A percentile compares a stretch with the other conserved stretches of the same genome.
These are phyloP conservation scores for Didymodactylos carnosus DNA, from an alignment of 2,888 invertebrate genomes.

Conservation along the genomic window DNA sequence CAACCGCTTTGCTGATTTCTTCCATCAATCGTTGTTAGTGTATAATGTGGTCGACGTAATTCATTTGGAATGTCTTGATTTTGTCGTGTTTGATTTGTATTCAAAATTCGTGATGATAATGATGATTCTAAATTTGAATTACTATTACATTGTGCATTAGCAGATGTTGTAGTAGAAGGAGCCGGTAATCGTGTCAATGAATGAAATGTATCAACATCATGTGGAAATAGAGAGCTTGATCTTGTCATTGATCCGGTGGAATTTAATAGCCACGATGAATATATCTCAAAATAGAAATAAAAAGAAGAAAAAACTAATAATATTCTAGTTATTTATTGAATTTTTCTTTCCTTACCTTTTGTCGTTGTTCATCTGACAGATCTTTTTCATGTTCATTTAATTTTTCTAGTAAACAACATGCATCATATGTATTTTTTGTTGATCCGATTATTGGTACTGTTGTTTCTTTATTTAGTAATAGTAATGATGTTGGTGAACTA, in stretches of 20 bases:
- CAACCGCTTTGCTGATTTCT: no score
- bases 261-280: background rate
- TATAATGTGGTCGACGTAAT: background rate
- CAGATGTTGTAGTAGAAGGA: background rate
- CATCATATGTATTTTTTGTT: background rate
- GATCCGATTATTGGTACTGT: background rate
- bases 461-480: background rate
- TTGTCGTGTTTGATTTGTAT: no score
- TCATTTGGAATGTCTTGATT: background rate
- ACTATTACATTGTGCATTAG: no score
- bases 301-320: no score
- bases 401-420: background rate
- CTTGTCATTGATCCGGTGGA: background rate
- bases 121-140: no score
- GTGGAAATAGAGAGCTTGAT: background rate
- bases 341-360: background rate
- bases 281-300: background rate
- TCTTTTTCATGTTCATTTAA: background rate
- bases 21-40: no score
- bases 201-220: background rate
- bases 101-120: no score
- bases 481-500: background rate
- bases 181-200: background rate
- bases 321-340: no score
- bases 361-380: background rate